These are phyloP conservation scores for Ennomos fuscantarius DNA, from an alignment of 2,888 invertebrate genomes.

Conservation along the genomic window DNA sequence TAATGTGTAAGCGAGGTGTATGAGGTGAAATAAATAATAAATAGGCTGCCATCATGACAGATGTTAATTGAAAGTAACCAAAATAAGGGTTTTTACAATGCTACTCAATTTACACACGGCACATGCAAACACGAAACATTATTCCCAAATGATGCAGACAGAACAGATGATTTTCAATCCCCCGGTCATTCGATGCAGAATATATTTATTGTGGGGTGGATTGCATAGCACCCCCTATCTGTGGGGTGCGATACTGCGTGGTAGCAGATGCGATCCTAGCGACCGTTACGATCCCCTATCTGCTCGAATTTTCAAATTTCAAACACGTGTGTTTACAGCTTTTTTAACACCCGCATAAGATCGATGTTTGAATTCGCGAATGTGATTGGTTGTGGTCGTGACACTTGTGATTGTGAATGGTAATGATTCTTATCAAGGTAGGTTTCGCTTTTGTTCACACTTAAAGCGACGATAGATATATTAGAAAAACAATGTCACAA, in stretches of 20 bases:
- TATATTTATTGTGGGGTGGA: conserved; percentile 42
- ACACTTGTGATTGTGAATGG: conserved; percentile 36
- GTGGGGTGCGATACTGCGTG: conserved; percentile 52
- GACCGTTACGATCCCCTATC: conserved; percentile 81
- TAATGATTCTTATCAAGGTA: conserved; percentile 31
- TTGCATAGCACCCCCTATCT: conserved; percentile 38
- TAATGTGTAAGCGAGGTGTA: no score
- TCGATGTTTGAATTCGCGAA: conserved; percentile 53
- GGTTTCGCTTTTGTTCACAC: conserved; percentile 25
- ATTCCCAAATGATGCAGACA: conserved; percentile 35
- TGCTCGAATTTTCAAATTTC: conserved; percentile 72
- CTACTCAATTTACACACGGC: conserved; percentile 46
- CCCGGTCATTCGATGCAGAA: conserved; percentile 57
- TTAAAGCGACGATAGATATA: neutral
- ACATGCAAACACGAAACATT: conserved; percentile 31
- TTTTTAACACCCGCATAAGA: conserved; percentile 71
- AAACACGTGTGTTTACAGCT: conserved; percentile 81
- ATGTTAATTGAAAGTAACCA: conserved; percentile 22
- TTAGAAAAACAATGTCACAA: neutral
- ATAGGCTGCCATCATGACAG: conserved; percentile 4
- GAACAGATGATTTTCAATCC: conserved; percentile 60
- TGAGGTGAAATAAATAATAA: no score
- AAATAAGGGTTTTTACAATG: conserved; percentile 36
- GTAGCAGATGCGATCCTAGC: conserved; percentile 70
- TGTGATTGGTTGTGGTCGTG: conserved; percentile 24